Base-by-base conservation (phyloP, 2,113 vertebrate genomes). In the Psilopogon haemacephalus region DNA sequence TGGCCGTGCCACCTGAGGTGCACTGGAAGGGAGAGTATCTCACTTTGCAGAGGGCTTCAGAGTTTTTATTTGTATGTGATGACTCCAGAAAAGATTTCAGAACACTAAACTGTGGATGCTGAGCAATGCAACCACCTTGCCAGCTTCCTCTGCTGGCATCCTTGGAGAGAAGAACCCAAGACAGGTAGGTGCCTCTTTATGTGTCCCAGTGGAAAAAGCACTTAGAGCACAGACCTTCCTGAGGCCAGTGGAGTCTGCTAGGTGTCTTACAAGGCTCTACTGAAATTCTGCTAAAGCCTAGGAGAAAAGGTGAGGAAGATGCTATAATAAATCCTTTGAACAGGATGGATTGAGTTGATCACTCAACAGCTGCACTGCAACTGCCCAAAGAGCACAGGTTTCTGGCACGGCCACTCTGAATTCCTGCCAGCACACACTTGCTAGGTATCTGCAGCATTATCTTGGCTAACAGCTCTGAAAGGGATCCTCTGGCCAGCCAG, bases 361-460 rank as follows among this genome's bases (percentile, higher is more conserved):
- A 94, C 76, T 94, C 93, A 89, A 74, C 58, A 96, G 77, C 83
- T 89, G 87, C 80, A 74, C 6, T 92, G 70, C 87, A 95, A 95
- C 80, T 90, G 93, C 83, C 88, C 83, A 85, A 74, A 91, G 56
- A 93, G 71, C 69, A 80, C 40, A 88, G 46, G 83, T 60, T 97
- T 85, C 89, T 96, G 93, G 72, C 83, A 88, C 0, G 76, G 60
- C 50, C 72, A 50, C 64, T 90, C 46, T 88, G 68, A 95, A 95
- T 83, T 79, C 72, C 52, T 91, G 94, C 95, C 95, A 96, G 90
- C 80, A 88, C 42, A 58, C 9, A 33, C 55, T 54, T 89, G 64
- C n/a, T 84, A 67, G 80, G 5, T 91, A 93, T 85, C 73, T 90
- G 56, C 59, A 89, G 76, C 63, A 86, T 90, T 90, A 95, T 71